phyloP scores from a whole-genome alignment of 92 coral and sea anemone genomes.

The Virgularia gustaviana region DNA sequence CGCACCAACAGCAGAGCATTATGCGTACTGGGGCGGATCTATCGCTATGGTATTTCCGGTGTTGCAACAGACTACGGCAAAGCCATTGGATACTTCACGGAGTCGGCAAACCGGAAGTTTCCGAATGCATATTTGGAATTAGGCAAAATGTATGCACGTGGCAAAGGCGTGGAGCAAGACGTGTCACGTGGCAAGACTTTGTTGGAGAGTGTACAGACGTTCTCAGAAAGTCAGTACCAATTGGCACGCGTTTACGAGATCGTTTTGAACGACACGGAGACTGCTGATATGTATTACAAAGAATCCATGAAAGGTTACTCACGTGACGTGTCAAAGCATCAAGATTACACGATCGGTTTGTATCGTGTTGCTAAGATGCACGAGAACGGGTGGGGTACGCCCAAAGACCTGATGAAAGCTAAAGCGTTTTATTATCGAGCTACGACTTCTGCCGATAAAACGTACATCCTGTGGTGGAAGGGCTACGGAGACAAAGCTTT shows the following conservation, averaged over 20 bases:
- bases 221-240: constrained; percentile 38
- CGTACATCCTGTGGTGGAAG: constrained; percentile 39
- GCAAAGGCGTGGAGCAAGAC: constrained; percentile 38
- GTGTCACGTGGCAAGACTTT: constrained; percentile 23
- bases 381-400: constrained; percentile 27
- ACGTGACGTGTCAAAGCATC: constrained; percentile 38
- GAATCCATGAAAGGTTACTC: constrained; percentile 31
- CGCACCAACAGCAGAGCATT: constrained; percentile 33
- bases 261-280: neutral
- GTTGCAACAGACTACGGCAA: constrained; percentile 14
- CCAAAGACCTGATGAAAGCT: constrained; percentile 21
- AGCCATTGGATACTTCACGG: constrained; percentile 28
- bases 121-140: constrained; percentile 32
- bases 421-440: constrained; percentile 41
- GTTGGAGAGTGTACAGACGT: constrained; percentile 27
- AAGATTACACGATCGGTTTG: constrained; percentile 38
- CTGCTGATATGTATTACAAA: constrained; percentile 30
- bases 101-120: constrained; percentile 31
- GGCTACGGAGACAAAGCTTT: constrained; percentile 31
- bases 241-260: constrained; percentile 9
- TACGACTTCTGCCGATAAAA: constrained; percentile 28
- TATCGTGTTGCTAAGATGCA: constrained; percentile 39
- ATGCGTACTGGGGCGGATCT: constrained; percentile 31
- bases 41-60: constrained; percentile 28
- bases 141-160: constrained; percentile 29